These are phyloP conservation scores for Unio pictorum DNA, from an alignment of 2,888 invertebrate species.

Conservation along the genomic window DNA sequence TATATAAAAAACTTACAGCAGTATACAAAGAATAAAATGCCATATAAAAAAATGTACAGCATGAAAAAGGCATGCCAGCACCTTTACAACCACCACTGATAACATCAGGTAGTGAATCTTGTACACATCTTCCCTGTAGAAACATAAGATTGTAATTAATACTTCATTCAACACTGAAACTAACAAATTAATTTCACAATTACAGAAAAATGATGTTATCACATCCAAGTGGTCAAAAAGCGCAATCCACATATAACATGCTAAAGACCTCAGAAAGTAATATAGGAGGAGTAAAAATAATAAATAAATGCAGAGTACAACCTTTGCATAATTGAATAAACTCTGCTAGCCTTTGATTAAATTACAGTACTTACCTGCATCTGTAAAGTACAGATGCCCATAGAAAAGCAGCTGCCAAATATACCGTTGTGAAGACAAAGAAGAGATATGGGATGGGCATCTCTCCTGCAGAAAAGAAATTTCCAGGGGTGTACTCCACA, in stretches of 20 bases:
- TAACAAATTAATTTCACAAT: too few relatives aligned
- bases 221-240: too few relatives aligned
- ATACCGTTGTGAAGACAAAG: conserved; percentile 91
- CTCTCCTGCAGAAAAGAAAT: conserved; percentile 94
- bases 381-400: conserved; percentile 92
- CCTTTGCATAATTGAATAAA: too few relatives aligned
- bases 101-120: conserved; percentile 98
- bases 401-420: conserved; percentile 89
- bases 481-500: conserved; percentile 86
- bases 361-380: conserved; percentile 62
- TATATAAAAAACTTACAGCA: too few relatives aligned
- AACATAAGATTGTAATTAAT: not conserved
- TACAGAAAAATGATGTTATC: too few relatives aligned
- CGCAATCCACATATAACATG: too few relatives aligned
- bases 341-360: too few relatives aligned
- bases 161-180: too few relatives aligned
- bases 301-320: too few relatives aligned
- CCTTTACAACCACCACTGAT: conserved; percentile 91
- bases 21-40: conserved; percentile 1
- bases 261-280: too few relatives aligned
- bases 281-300: too few relatives aligned
- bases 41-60: conserved; percentile 74
- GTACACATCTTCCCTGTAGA: conserved; percentile 77
- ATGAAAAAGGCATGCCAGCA: conserved; percentile 93
- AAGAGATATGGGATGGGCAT: conserved; percentile 95